Percentiles rank a stretch among this genome's conserved stretches.
Conservation (phyloP, 1,140 invertebrate species). For the Saccostrea cuccullata region DNA sequence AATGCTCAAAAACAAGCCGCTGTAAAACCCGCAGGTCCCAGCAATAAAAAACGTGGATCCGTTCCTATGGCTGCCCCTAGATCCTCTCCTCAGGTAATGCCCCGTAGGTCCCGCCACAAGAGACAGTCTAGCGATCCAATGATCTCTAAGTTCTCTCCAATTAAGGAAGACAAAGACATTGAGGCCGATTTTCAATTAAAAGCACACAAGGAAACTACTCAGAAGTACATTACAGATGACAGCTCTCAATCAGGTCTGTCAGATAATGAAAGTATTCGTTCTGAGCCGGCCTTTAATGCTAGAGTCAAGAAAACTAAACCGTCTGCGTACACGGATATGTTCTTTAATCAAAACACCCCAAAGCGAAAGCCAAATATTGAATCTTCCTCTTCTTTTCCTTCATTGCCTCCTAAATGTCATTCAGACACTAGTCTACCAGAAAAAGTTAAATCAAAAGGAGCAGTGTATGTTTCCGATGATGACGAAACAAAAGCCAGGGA, state of each 20-base stretch:
- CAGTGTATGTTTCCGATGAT: slow-evolving; percentile 64
- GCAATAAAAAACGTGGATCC: slow-evolving; percentile 62
- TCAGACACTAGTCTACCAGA: slow-evolving; percentile 63
- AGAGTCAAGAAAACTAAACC: slow-evolving; percentile 66
- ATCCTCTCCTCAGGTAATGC: slow-evolving; percentile 76
- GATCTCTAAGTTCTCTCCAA: slow-evolving; percentile 80
- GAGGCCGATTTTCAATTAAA: slow-evolving; percentile 73
- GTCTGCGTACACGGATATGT: slow-evolving; percentile 71
- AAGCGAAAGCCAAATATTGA: slow-evolving; percentile 45
- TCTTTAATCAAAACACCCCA: slow-evolving; percentile 51
- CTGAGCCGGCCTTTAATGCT: slow-evolving; percentile 66
- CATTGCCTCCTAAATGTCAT: slow-evolving; percentile 60
- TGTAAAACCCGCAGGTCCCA: slow-evolving; percentile 44
- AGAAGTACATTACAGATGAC: slow-evolving; percentile 70
- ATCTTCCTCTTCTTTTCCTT: slow-evolving; percentile 50
- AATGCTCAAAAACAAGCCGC: slow-evolving; percentile 38
- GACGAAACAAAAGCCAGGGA: slow-evolving; percentile 76
- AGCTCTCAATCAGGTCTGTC: slow-evolving; percentile 74
- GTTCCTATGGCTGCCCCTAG: slow-evolving; percentile 61
- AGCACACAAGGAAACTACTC: slow-evolving; percentile 42
- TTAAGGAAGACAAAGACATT: slow-evolving; percentile 81
- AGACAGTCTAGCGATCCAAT: slow-evolving; percentile 77
- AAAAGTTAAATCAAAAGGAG: slow-evolving; percentile 45
- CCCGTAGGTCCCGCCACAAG: slow-evolving; percentile 74
- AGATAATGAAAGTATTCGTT: slow-evolving; percentile 74